Conservation (phyloP, 1,140 invertebrate genomes). For the Polypedilum pembai region DNA sequence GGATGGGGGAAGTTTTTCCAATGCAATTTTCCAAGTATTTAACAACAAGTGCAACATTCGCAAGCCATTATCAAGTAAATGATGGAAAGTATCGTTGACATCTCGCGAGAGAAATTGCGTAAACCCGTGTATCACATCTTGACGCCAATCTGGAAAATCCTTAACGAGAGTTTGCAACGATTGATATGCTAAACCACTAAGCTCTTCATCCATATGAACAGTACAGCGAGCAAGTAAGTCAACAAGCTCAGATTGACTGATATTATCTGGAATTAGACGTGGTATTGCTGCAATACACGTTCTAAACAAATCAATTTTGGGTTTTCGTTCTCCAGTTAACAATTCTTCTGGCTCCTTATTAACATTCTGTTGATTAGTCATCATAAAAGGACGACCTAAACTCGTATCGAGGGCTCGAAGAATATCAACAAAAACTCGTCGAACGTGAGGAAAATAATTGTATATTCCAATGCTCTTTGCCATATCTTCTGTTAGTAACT, state of each 20-base stretch:
- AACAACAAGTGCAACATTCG: conserved; percentile 87
- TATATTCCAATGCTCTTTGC: conserved; percentile 93
- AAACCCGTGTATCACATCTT: conserved; percentile 90
- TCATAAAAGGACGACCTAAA: conserved; percentile 89
- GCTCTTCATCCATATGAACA: conserved; percentile 86
- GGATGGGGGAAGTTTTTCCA: conserved; percentile 41
- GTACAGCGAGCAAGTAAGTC: conserved; percentile 86
- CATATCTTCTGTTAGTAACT: conserved; percentile 92
- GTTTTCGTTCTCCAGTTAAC: conserved; percentile 94
- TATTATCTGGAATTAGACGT: conserved; percentile 92
- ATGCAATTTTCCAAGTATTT: conserved; percentile 83
- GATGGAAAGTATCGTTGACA: conserved; percentile 79
- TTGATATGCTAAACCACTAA: conserved; percentile 87
- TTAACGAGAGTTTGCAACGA: conserved; percentile 91
- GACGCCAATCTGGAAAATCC: conserved; percentile 95
- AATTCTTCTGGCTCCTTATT: conserved; percentile 96
- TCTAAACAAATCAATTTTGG: conserved; percentile 93
- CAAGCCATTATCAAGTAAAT: conserved; percentile 89
- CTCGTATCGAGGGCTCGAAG: conserved; percentile 90
- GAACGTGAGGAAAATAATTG: conserved; percentile 90
- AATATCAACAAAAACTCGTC: conserved; percentile 94
- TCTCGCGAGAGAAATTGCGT: conserved; percentile 92
- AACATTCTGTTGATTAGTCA: conserved; percentile 92
- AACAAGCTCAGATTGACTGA: conserved; percentile 87
- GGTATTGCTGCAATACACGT: conserved; percentile 98